Evolutionary conservation across 2,113 vertebrate species (phyloP), one percentile per base, ranked within the genome.

Genomic region (Cololabis saira): DNA sequence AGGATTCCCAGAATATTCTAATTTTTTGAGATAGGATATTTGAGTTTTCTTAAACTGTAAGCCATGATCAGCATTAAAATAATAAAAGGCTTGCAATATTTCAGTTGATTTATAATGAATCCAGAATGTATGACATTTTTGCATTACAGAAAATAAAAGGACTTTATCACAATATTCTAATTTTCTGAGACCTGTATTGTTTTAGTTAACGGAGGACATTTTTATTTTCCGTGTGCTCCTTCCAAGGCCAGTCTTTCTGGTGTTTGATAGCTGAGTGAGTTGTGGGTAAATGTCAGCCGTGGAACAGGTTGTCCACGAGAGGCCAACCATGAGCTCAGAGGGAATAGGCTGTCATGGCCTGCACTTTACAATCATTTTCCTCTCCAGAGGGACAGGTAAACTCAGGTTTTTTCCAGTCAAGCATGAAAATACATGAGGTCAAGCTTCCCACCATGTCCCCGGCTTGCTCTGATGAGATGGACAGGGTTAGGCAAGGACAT

Each of bases 401-500:
- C 78, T 87, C 70, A 12, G 78, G 78, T 83, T 86, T 76, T 68
- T 69, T 50, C 51, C 74, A 83, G 79, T 80, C 87, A 86, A 82
- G 75, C 84, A 56, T 87, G 80, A 89, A 84, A 81, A 87, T 80
- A 85, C 76, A 86, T 77, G 70, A 80, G 86, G 83, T 85, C 82
- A 89, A 76, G 71, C 61, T 81, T 80, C 61, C 72, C 76, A 61
- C 62, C 70, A 55, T 54, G 63, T 80, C 63, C 40, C 65, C 49
- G 51, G 43, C 66, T 75, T 63, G 53, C 58, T 78, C 69, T 51
- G 41, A 81, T 59, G 74, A 71, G 70, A 82, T 37, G 50, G 76
- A 64, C 66, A 41, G 65, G 74, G 75, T 77, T 22, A 61, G 74
- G 33, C 22, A 27, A 61, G 74, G 81, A 64, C 58, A 51, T 48